phyloP scores from a whole-genome alignment of 2,113 vertebrate genomes.

The Laticauda colubrina region DNA sequence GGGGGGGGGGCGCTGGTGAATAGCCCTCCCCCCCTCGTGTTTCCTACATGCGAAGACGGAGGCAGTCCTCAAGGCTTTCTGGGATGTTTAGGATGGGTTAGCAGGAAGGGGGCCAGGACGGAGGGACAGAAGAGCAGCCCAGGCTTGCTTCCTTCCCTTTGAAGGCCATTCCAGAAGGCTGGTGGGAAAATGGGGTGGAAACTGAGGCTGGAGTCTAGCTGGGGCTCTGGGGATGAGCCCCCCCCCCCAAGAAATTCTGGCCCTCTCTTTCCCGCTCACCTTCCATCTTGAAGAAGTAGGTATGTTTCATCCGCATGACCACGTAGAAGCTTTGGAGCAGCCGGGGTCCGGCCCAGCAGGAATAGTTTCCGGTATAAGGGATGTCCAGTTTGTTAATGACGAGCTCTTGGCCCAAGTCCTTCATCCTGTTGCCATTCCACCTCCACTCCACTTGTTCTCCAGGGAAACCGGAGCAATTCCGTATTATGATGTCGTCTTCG shows the following conservation, averaged over 20 bases:
- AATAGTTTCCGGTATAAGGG: slow-evolving; percentile 48
- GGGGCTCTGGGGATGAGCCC: not conserved
- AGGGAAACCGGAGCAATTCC: not conserved
- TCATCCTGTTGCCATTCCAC: not conserved
- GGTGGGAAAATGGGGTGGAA: not conserved
- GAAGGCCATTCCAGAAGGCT: not conserved
- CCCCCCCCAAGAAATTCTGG: not conserved
- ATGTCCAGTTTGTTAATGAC: slow-evolving; percentile 14
- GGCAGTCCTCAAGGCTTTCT: not conserved
- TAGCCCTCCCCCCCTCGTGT: not conserved
- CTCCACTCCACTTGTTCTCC: not conserved
- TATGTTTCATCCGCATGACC: not conserved
- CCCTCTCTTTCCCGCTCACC: not conserved
- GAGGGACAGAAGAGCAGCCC: not conserved
- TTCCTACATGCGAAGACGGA: not conserved
- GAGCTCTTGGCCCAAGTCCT: not conserved
- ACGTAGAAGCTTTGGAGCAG: slow-evolving; percentile 45
- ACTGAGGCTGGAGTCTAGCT: not conserved
- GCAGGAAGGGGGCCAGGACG: not conserved
- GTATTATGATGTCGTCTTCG: rapidly evolving
- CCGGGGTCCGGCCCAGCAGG: slow-evolving; percentile 17
- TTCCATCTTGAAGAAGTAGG: not conserved
- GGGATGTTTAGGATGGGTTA: not conserved
- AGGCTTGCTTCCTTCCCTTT: not conserved
- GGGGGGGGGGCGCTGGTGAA: not conserved